phyloP scores from a whole-genome alignment of 2,888 invertebrate species.

The Therioaphis trifolii region DNA sequence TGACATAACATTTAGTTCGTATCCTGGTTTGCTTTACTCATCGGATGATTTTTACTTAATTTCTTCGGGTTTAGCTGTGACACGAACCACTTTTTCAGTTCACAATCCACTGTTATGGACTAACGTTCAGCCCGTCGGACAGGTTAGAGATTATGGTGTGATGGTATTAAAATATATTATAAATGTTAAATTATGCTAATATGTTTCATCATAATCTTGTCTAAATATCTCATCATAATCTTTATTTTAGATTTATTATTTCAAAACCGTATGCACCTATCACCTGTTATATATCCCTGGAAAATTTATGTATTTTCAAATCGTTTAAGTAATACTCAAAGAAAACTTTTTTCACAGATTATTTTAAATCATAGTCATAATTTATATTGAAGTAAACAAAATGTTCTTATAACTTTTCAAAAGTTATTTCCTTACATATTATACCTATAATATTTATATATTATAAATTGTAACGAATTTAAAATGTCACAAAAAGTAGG shows the following conservation, averaged over 20 bases:
- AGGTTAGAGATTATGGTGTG: constrained; percentile 10
- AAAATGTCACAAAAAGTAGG: too few relatives aligned
- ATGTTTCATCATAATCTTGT: not conserved
- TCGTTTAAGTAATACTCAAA: not conserved
- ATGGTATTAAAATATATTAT: not conserved
- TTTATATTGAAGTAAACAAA: not conserved
- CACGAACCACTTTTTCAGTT: constrained; percentile 83
- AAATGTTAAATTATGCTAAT: not conserved
- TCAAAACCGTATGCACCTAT: too few relatives aligned
- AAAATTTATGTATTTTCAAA: not conserved
- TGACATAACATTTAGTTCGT: constrained; percentile 82
- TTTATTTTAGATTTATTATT: not conserved
- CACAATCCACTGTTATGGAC: constrained; percentile 79
- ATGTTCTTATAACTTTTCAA: too few relatives aligned
- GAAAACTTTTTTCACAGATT: too few relatives aligned
- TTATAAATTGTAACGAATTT: too few relatives aligned
- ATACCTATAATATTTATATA: too few relatives aligned
- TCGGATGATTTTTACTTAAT: constrained; percentile 85
- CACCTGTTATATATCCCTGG: too few relatives aligned
- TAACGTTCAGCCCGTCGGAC: constrained; percentile 67
- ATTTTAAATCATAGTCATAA: not conserved
- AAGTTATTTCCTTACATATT: too few relatives aligned
- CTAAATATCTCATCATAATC: not conserved
- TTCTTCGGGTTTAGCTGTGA: constrained; percentile 74
- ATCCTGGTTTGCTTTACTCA: constrained; percentile 84